Conservation (phyloP, 2,888 invertebrate species). For the Ectemnius continuus region DNA sequence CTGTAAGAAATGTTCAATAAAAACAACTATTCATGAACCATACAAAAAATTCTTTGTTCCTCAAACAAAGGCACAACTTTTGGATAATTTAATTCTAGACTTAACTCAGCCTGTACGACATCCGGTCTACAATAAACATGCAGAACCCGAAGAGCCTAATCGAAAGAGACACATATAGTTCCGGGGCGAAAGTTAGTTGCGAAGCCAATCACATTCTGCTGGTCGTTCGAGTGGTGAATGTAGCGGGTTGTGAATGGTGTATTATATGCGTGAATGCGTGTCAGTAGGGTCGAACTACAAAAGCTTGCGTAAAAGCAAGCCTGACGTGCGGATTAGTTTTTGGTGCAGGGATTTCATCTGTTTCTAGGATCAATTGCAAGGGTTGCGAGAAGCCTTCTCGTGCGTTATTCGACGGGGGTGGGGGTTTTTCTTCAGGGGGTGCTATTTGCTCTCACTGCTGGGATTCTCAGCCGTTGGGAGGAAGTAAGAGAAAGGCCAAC, state of each 20-base stretch:
- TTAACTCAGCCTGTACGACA: too few species aligned
- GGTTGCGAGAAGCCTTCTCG: slow-evolving; percentile 26
- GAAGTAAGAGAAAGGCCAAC: slow-evolving; percentile 5
- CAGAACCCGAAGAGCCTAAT: not conserved
- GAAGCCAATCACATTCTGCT: not conserved
- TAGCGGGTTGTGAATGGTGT: not conserved
- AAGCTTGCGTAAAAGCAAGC: slow-evolving; percentile 29
- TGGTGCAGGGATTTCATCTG: slow-evolving; percentile 9
- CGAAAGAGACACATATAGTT: not conserved
- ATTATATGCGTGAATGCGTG: slow-evolving; percentile 2
- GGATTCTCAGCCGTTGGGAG: not conserved
- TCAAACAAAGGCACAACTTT: too few species aligned
- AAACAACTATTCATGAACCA: too few species aligned
- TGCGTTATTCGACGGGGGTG: not conserved
- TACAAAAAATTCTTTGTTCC: too few species aligned
- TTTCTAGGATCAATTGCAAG: slow-evolving; percentile 8
- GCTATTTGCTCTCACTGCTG: not conserved
- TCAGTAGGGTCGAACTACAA: slow-evolving; percentile 2
- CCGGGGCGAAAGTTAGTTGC: not conserved
- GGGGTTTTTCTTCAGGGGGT: not conserved
- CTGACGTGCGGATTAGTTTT: slow-evolving; percentile 1
- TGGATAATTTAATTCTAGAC: too few species aligned
- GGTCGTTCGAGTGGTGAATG: not conserved
- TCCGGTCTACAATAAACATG: not conserved
- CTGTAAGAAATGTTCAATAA: too few species aligned